Percentiles rank a stretch among this genome's conserved stretches.
Conservation (phyloP, 2,113 vertebrate species). For the Labrus mixtus region DNA sequence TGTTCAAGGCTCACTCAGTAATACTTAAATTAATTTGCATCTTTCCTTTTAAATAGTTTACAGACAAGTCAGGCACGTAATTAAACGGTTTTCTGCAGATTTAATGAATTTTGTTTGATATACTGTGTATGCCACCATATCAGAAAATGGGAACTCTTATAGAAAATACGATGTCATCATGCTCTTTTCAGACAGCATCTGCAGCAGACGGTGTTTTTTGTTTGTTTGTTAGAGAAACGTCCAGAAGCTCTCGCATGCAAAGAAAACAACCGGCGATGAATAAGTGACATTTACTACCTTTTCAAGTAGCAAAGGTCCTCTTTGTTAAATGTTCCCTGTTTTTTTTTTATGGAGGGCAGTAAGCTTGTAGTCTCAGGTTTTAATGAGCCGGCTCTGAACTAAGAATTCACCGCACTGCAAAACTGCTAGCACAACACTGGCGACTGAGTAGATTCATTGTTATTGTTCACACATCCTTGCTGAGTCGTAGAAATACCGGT, state of each 20-base stretch:
- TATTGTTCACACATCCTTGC: constrained; percentile 46
- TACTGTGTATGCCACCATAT: too few species aligned
- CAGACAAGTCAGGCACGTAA: too few species aligned
- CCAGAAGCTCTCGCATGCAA: background rate
- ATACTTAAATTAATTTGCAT: too few species aligned
- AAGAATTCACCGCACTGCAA: constrained; percentile 35
- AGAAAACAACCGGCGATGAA: constrained; percentile 31
- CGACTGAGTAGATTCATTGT: constrained; percentile 54
- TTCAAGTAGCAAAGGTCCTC: constrained; percentile 45
- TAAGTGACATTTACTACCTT: constrained; percentile 29
- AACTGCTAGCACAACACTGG: constrained; percentile 26
- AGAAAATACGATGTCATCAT: background rate
- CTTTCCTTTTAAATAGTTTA: too few species aligned
- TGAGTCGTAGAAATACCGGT: constrained; percentile 35
- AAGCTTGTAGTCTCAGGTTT: constrained; percentile 10
- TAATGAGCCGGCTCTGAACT: constrained; percentile 38
- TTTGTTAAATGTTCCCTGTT: constrained; percentile 26
- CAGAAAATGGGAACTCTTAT: too few species aligned
- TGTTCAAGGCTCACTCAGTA: background rate
- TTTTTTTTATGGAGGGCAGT: constrained; percentile 10
- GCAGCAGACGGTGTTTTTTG: background rate
- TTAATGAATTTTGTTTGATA: too few species aligned
- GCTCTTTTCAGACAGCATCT: background rate
- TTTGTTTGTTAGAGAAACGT: background rate
- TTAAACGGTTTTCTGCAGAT: too few species aligned